Evolutionary conservation across 2,797 vertebrate species (phyloP).

Genomic region (Argyrosomus regius): DNA sequence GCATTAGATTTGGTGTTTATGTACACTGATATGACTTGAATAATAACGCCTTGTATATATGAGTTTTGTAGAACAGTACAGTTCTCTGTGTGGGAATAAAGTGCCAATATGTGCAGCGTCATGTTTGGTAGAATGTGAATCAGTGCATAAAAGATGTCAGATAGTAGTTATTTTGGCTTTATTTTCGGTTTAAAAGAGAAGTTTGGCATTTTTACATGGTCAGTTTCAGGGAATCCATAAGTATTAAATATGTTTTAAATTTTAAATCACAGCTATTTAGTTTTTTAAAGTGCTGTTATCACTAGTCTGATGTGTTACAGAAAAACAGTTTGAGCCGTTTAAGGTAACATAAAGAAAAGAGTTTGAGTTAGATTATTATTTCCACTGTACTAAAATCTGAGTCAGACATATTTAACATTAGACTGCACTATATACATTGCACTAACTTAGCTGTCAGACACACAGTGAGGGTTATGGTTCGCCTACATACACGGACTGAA

Average conservation of each 20-base stretch:
- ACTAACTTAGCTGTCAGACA: not conserved
- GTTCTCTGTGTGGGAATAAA: not conserved
- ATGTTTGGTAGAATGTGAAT: not conserved
- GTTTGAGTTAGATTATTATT: not conserved
- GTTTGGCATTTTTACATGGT: not conserved
- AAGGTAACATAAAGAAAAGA: not conserved
- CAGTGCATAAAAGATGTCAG: not conserved
- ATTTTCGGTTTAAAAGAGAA: not conserved
- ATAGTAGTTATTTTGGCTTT: not conserved
- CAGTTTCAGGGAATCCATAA: not conserved
- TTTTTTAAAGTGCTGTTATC: too few relatives aligned
- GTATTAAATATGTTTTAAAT: not conserved
- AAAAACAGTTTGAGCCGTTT: not conserved
- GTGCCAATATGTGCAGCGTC: not conserved
- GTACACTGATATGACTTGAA: constrained; percentile 13
- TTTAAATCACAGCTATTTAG: not conserved
- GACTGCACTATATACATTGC: too few relatives aligned
- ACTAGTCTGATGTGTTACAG: not conserved
- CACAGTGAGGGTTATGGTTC: not conserved
- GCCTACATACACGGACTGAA: not conserved
- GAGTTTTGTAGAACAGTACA: not conserved
- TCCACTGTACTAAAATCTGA: too few relatives aligned
- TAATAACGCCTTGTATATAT: not conserved
- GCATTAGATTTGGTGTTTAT: constrained; percentile 24
- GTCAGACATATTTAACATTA: too few relatives aligned